phyloP scores from a whole-genome alignment of 2,888 invertebrate genomes.

The Entomobrya proxima region DNA sequence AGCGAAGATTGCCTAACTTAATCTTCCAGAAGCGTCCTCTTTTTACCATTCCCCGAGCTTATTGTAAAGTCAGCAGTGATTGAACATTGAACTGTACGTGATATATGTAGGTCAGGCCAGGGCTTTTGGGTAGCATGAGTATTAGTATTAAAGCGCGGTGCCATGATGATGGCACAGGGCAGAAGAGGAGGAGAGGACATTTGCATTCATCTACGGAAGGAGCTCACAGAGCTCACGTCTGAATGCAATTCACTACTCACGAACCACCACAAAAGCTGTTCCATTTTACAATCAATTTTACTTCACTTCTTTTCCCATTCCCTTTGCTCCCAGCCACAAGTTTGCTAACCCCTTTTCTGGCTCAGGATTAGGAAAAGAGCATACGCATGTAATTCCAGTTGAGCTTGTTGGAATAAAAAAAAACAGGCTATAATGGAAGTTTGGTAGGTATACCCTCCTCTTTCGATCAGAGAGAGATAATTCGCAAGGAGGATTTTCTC shows the following conservation, averaged over 20 bases:
- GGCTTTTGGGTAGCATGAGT: slow-evolving; percentile 26
- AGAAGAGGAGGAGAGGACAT: neutral
- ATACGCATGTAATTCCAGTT: neutral
- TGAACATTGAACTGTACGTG: slow-evolving; percentile 35
- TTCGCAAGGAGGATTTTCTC: neutral
- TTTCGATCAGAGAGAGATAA: no score
- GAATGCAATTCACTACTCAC: slow-evolving; percentile 38
- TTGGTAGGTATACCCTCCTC: no score
- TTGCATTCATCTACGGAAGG: slow-evolving; percentile 41
- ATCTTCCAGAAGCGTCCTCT: neutral
- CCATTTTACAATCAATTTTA: slow-evolving; percentile 53
- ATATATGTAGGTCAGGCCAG: slow-evolving; percentile 48
- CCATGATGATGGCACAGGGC: neutral
- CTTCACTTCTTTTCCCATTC: slow-evolving; percentile 8
- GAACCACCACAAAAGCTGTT: slow-evolving; percentile 34
- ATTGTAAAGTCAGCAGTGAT: slow-evolving; percentile 48
- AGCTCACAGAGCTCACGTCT: slow-evolving; percentile 48
- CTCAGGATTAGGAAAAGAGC: slow-evolving; percentile 19
- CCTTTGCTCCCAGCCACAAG: neutral
- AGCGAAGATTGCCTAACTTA: slow-evolving; percentile 19
- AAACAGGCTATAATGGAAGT: no score
- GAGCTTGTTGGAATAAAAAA: neutral
- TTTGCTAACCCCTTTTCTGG: neutral
- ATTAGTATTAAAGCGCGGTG: neutral
- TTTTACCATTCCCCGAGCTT: slow-evolving; percentile 23